Conservation (phyloP, 2,797 vertebrate genomes). For the Peromyscus aztecus region DNA sequence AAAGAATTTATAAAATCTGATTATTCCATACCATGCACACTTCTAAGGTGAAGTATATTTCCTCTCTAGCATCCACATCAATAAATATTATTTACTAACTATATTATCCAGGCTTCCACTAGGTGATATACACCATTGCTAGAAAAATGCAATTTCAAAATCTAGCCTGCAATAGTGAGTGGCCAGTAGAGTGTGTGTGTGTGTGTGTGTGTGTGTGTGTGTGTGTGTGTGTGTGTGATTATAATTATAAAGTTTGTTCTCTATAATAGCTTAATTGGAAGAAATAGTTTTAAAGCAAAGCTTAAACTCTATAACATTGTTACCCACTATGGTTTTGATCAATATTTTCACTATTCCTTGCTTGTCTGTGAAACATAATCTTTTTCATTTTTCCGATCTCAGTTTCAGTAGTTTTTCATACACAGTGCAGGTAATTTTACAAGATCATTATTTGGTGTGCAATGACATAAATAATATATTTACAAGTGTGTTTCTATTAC, state of each 20-base stretch:
- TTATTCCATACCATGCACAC: neutral
- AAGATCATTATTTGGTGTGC: neutral
- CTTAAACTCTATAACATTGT: constrained; percentile 31
- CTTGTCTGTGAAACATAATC: neutral
- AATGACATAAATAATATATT: neutral
- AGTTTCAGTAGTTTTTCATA: neutral
- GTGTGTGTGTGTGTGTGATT: neutral
- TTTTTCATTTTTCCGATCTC: neutral
- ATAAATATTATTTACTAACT: neutral
- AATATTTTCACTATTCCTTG: neutral
- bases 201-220: no score
- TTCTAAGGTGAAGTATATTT: neutral
- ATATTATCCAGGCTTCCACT: neutral
- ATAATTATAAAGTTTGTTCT: constrained; percentile 44
- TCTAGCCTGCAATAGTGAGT: constrained; percentile 64
- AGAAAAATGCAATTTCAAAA: constrained; percentile 80
- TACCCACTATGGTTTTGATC: constrained; percentile 53
- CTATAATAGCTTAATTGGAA: constrained; percentile 42
- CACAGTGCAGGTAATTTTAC: neutral
- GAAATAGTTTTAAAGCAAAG: constrained; percentile 34
- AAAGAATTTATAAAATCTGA: neutral
- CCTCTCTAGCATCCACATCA: neutral
- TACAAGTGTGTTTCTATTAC: neutral
- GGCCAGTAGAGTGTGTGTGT: constrained; percentile 51
- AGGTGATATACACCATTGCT: constrained; percentile 51